A percentile compares a stretch with the other conserved stretches of the same genome.
Conservation (phyloP, 2,797 vertebrate species). For the Protonibea diacanthus region DNA sequence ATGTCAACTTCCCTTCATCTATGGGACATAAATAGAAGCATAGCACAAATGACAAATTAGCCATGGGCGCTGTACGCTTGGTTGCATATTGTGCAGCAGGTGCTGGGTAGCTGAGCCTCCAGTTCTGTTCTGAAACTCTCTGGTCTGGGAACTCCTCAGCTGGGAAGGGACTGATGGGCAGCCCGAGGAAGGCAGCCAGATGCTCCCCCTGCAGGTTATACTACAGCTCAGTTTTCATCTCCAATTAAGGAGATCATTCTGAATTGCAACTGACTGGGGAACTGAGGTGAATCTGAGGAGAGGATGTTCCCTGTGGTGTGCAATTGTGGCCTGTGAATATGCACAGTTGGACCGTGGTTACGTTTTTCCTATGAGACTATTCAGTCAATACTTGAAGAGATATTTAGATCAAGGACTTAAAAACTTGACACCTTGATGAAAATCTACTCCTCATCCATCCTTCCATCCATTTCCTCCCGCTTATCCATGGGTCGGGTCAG, state of each 20-base stretch:
- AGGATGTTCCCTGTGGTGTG: conserved; percentile 14
- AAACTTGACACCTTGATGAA: neutral
- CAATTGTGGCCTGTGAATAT: neutral
- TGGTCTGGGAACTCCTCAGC: conserved; percentile 43
- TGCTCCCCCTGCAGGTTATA: conserved; percentile 60
- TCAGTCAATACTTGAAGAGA: neutral
- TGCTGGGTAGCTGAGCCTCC: conserved; percentile 38
- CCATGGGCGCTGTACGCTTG: conserved; percentile 1
- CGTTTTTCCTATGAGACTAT: neutral
- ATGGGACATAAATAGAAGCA: conserved; percentile 15
- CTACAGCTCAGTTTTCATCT: conserved; percentile 49
- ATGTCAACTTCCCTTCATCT: conserved; percentile 35
- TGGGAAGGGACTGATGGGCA: conserved; percentile 46
- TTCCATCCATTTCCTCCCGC: no score
- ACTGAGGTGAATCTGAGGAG: conserved; percentile 21
- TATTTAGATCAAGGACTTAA: neutral
- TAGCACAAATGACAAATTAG: conserved; percentile 45
- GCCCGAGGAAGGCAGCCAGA: conserved; percentile 59
- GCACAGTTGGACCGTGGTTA: neutral
- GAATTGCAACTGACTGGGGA: conserved; percentile 26
- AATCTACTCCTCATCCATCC: neutral
- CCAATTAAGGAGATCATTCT: conserved; percentile 50
- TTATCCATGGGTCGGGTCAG: no score
- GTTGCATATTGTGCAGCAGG: conserved; percentile 49
- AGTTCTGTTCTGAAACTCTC: conserved; percentile 31